Evolutionary conservation across 30 jellyfish, hydroid and myxozoan species (phyloP).

Genomic region (Hydra vulgaris): DNA sequence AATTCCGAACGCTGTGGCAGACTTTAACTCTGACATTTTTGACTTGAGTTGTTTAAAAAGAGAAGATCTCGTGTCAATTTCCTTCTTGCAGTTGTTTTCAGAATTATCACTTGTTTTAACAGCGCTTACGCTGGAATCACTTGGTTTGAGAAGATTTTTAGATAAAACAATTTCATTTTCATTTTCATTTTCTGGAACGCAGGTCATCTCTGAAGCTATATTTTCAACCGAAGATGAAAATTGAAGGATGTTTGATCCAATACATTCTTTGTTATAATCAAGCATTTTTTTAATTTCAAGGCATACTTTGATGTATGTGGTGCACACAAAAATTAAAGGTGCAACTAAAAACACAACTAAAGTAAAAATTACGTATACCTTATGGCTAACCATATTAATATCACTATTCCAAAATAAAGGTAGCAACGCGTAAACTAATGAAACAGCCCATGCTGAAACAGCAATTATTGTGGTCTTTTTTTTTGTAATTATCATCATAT

Average conservation of each 20-base stretch:
- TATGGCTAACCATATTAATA: background rate
- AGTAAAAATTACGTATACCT: slow-evolving; percentile 28
- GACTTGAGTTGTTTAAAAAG: slow-evolving; percentile 20
- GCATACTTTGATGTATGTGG: slow-evolving; percentile 17
- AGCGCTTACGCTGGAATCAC: too few species aligned
- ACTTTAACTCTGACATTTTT: slow-evolving; percentile 43
- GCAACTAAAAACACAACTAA: slow-evolving; percentile 44
- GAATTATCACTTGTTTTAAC: too few species aligned
- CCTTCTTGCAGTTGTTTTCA: too few species aligned
- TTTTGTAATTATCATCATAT: slow-evolving; percentile 44
- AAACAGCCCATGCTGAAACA: slow-evolving; percentile 41
- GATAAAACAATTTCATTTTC: too few species aligned
- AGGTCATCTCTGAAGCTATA: slow-evolving; percentile 3
- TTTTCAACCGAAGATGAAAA: background rate
- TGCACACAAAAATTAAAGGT: slow-evolving; percentile 32
- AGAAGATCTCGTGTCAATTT: slow-evolving; percentile 8
- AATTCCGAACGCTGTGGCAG: slow-evolving; percentile 69
- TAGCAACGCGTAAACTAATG: slow-evolving; percentile 40
- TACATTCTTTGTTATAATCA: background rate
- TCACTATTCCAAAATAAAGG: slow-evolving; percentile 54
- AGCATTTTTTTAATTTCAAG: slow-evolving; percentile 12
- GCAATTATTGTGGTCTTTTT: slow-evolving; percentile 41
- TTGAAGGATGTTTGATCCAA: background rate
- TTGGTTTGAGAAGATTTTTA: too few species aligned
- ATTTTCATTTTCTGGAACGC: too few species aligned